Percentiles rank a stretch among this genome's conserved stretches.
These are phyloP conservation scores for Parochlus steinenii DNA, from an alignment of 2,888 invertebrate genomes.

Conservation along the genomic window DNA sequence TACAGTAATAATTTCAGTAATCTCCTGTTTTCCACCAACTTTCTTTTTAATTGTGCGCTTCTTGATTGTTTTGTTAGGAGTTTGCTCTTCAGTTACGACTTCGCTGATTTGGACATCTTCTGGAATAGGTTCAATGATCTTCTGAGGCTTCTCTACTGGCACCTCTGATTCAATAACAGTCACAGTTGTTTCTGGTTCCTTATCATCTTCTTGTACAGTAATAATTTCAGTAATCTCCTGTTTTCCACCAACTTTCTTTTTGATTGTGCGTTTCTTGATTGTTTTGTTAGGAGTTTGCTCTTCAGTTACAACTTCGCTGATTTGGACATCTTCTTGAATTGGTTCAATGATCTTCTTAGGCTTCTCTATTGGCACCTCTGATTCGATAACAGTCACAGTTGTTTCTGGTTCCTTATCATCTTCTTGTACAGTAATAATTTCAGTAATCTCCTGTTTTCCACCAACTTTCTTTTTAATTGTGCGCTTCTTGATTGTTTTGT, in stretches of 20 bases:
- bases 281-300: slow-evolving; percentile 20
- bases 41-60: slow-evolving; percentile 30
- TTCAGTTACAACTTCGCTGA: slow-evolving; percentile 20
- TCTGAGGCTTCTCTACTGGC: background rate
- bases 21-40: slow-evolving; percentile 27
- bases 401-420: slow-evolving; percentile 26
- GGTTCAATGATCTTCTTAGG: slow-evolving; percentile 15
- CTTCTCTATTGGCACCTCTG: slow-evolving; percentile 17
- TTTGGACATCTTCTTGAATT: slow-evolving; percentile 19
- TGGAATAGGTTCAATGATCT: slow-evolving; percentile 19
- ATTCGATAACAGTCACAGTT: slow-evolving; percentile 20
- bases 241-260: slow-evolving; percentile 28
- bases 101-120: slow-evolving; percentile 20
- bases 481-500: slow-evolving; percentile 19
- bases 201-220: slow-evolving; percentile 16
- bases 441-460: slow-evolving; percentile 20
- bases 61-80: slow-evolving; percentile 20
- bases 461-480: slow-evolving; percentile 19
- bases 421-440: slow-evolving; percentile 21
- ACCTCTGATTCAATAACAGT: slow-evolving; percentile 13
- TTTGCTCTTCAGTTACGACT: slow-evolving; percentile 19
- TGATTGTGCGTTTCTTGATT: slow-evolving; percentile 18
- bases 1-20: slow-evolving; percentile 21
- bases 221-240: slow-evolving; percentile 30
- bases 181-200: slow-evolving; percentile 14